Evolutionary conservation across 2,888 invertebrate species (phyloP).

Genomic region (Chironomus tentans): DNA sequence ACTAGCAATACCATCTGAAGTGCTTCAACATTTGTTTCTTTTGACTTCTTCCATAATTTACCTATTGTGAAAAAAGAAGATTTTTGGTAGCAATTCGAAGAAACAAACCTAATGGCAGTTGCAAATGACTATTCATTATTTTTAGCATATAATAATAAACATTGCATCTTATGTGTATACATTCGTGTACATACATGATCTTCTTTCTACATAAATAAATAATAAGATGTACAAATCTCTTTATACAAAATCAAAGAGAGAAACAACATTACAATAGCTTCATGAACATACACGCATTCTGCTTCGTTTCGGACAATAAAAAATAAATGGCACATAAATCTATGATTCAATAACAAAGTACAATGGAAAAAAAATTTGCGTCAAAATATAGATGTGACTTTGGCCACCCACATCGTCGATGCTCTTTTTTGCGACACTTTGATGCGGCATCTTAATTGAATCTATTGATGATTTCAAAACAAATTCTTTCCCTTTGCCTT

Average conservation of each 20-base stretch:
- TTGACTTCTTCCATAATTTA: no score
- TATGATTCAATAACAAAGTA: not conserved
- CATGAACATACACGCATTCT: not conserved
- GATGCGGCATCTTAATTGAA: constrained; percentile 3
- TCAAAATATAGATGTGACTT: not conserved
- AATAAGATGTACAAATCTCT: not conserved
- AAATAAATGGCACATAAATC: not conserved
- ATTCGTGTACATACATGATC: no score
- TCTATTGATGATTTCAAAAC: not conserved
- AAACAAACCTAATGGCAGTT: no score
- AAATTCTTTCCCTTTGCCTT: not conserved
- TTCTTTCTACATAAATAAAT: no score
- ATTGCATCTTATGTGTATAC: no score
- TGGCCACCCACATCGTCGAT: not conserved
- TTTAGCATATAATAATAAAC: no score
- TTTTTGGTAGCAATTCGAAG: no score
- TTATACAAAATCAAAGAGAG: not conserved
- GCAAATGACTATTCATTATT: no score
- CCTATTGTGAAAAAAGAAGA: no score
- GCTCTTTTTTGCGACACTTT: not conserved
- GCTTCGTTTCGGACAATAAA: not conserved
- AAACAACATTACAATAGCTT: no score
- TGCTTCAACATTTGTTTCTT: no score
- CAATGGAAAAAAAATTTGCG: not conserved
- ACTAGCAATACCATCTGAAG: no score